A percentile compares a stretch with the other conserved stretches of the same genome.
Conservation (phyloP, 2,888 invertebrate species). For the Unio pictorum region DNA sequence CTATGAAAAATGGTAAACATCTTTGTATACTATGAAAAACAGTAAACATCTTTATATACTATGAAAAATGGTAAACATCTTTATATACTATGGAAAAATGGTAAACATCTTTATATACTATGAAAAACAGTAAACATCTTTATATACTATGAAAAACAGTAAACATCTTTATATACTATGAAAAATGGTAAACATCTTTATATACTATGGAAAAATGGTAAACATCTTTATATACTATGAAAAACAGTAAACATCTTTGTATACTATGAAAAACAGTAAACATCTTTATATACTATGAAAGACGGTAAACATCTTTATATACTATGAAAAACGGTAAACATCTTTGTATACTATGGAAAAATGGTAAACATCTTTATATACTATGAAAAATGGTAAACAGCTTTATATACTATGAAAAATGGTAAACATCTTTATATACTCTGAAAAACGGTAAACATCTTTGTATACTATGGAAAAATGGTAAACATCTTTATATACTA, state of each 20-base stretch:
- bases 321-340: constrained; percentile 57
- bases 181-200: too few relatives aligned
- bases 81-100: constrained; percentile 53
- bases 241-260: too few relatives aligned
- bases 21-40: constrained; percentile 54
- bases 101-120: constrained; percentile 34
- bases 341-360: constrained; percentile 44
- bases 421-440: constrained; percentile 35
- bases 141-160: constrained; percentile 58
- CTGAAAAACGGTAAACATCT: constrained; percentile 47
- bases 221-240: constrained; percentile 7
- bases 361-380: constrained; percentile 39
- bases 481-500: constrained; percentile 34
- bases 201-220: constrained; percentile 58
- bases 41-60: constrained; percentile 35
- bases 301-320: too few relatives aligned
- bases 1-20: too few relatives aligned
- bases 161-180: constrained; percentile 13
- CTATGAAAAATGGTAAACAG: too few relatives aligned
- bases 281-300: background rate
- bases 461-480: constrained; percentile 47
- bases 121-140: too few relatives aligned
- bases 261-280: constrained; percentile 58
- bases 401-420: constrained; percentile 53
- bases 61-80: too few relatives aligned